Base-by-base conservation (phyloP, 2,113 vertebrate species). In the Nerophis ophidion region DNA sequence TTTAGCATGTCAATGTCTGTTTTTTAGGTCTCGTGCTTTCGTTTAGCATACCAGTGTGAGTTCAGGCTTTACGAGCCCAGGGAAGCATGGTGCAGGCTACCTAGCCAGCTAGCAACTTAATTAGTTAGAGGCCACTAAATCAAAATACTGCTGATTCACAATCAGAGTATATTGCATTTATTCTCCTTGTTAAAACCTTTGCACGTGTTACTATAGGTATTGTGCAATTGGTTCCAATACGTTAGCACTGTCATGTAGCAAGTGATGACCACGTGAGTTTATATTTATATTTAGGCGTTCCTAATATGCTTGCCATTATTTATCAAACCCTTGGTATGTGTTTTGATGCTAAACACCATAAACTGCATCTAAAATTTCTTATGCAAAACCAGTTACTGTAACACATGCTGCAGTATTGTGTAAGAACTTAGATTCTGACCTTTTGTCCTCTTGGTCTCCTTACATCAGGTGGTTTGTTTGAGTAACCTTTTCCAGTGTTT, bases 401-500 rank as follows among this genome's bases (percentile, higher is more conserved):
- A 14, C 40, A 6, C n/a, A 66, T 60, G 9, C 5, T 64, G 7
- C 13, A 34, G 60, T 5, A 44, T 85, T 84, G 68, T 77, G 71
- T 67, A 84, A 87, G 12, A 53, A 35, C 6, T 48, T 63, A 6
- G 34, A 50, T 48, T 40, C 1, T 71, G 77, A 75, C 58, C 81
- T 84, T 26, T 84, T 83, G 79, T n/a, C 59, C 77, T 57, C 0
- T 70, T 63, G 19, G 40, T 73, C 50, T 68, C 68, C 9, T 76
- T 67, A 68, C 33, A 58, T 60, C 35, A 55, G 45, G 34, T 60
- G 8, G 10, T 45, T 33, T 53, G n/a, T 13, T 44, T 56, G 5
- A 13, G 54, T 10, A 42, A 19, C 8, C 17, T 42, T 19, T 56
- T 34, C 53, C 12, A 44, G 12, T 12, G 5, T 40, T 5, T 38